Conservation (phyloP, 2,797 vertebrate genomes). For the Eospalax fontanierii region DNA sequence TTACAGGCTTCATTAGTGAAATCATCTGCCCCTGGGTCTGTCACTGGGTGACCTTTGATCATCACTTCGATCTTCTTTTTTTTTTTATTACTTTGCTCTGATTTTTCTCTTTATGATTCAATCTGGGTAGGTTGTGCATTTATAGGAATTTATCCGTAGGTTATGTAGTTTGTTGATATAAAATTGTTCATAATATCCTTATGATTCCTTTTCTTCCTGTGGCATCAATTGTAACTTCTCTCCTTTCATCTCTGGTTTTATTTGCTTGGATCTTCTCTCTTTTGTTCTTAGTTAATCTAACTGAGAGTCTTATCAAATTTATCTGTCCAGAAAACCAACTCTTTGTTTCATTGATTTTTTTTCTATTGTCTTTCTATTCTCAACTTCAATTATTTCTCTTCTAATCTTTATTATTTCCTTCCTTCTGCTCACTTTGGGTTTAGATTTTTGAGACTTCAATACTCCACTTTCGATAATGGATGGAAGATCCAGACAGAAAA, state of each 20-base stretch:
- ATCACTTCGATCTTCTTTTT: background rate
- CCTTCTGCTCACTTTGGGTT: background rate
- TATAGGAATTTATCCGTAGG: background rate
- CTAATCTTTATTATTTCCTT: slow-evolving; percentile 54
- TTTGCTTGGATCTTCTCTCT: slow-evolving; percentile 17
- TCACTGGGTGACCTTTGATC: background rate
- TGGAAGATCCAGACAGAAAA: slow-evolving; percentile 7
- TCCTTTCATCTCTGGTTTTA: slow-evolving; percentile 34
- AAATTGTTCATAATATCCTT: slow-evolving; percentile 12
- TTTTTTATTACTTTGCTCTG: background rate
- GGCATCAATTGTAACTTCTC: background rate
- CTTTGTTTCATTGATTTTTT: slow-evolving; percentile 26
- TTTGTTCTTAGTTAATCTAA: slow-evolving; percentile 30
- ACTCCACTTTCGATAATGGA: background rate
- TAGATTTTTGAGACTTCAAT: background rate
- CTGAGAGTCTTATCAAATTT: background rate
- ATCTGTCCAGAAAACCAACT: slow-evolving; percentile 31
- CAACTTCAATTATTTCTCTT: slow-evolving; percentile 52
- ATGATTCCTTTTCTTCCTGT: background rate
- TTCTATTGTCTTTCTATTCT: slow-evolving; percentile 43
- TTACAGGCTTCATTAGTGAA: background rate
- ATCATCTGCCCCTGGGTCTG: background rate
- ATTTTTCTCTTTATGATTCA: slow-evolving; percentile 32
- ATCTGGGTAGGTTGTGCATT: background rate
- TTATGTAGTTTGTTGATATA: background rate